Percentiles rank a stretch among this genome's conserved stretches.
These are phyloP conservation scores for Auanema freiburgensis DNA, from an alignment of 2,888 invertebrate genomes.

Conservation along the genomic window DNA sequence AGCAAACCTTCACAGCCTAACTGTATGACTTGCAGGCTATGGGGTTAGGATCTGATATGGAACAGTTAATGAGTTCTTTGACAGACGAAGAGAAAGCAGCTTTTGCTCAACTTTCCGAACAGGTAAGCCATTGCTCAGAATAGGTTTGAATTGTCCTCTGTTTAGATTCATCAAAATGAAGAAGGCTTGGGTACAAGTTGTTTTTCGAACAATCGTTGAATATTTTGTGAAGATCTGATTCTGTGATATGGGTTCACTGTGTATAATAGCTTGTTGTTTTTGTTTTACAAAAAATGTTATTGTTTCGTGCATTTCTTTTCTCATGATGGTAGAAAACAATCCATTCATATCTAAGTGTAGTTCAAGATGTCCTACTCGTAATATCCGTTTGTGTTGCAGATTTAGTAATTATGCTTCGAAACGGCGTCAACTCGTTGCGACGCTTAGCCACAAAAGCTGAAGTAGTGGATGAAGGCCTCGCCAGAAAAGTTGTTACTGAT, in stretches of 20 bases:
- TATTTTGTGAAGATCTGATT: too few species aligned
- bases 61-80: constrained; percentile 36
- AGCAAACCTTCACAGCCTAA: too few species aligned
- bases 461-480: constrained; percentile 10
- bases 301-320: too few species aligned
- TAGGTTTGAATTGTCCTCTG: background rate
- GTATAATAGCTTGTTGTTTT: too few species aligned
- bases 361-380: too few species aligned
- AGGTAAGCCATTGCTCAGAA: constrained; percentile 24
- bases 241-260: too few species aligned
- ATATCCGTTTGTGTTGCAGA: too few species aligned
- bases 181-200: constrained; percentile 17
- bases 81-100: constrained; percentile 38
- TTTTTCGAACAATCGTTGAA: background rate
- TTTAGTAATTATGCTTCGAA: too few species aligned
- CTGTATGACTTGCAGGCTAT: constrained; percentile 23
- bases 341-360: too few species aligned
- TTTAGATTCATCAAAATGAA: constrained; percentile 21
- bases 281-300: too few species aligned
- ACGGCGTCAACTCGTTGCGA: background rate
- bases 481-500: constrained; percentile 9
- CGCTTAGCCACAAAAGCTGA: constrained; percentile 13
- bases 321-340: too few species aligned
- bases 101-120: constrained; percentile 40
- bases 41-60: constrained; percentile 41